A percentile compares a stretch with the other conserved stretches of the same genome.
Evolutionary conservation across 2,113 vertebrate genomes (phyloP).

Genomic region (Trinectes maculatus): DNA sequence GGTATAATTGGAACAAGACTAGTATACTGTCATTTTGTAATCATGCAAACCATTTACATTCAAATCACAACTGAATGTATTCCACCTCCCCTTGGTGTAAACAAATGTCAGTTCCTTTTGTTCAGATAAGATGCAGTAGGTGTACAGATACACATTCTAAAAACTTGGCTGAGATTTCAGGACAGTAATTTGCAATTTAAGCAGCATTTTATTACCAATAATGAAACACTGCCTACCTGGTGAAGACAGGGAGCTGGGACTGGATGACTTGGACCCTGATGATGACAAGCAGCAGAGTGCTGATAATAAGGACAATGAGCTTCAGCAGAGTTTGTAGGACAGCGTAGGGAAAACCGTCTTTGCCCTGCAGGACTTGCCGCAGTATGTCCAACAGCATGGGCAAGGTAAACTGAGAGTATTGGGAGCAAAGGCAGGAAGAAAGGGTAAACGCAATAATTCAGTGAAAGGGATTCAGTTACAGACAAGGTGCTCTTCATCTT

Average conservation of each 20-base stretch:
- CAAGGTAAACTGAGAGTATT: slow-evolving; percentile 87
- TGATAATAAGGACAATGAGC: slow-evolving; percentile 95
- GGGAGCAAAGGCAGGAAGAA: not conserved
- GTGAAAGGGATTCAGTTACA: too few species aligned
- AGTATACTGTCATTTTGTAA: slow-evolving; percentile 44
- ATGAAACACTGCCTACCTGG: slow-evolving; percentile 82
- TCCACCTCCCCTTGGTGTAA: not conserved
- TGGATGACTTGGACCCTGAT: slow-evolving; percentile 97
- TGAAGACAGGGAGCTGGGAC: slow-evolving; percentile 97
- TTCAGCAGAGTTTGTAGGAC: slow-evolving; percentile 93
- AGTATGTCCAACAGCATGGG: slow-evolving; percentile 86
- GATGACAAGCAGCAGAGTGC: slow-evolving; percentile 94
- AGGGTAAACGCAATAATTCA: not conserved
- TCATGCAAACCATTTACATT: slow-evolving; percentile 27
- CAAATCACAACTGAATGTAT: slow-evolving; percentile 11
- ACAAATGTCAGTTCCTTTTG: slow-evolving; percentile 18
- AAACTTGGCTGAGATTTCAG: not conserved
- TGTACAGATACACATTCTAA: too few species aligned
- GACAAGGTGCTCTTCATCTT: too few species aligned
- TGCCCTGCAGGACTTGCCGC: slow-evolving; percentile 88
- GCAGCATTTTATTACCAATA: not conserved
- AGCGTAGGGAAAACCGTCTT: slow-evolving; percentile 89
- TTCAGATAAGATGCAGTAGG: slow-evolving; percentile 14
- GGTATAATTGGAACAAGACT: not conserved
- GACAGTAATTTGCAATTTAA: not conserved